Conservation (phyloP, 2,888 invertebrate species). For the Drosophila algonquin region DNA sequence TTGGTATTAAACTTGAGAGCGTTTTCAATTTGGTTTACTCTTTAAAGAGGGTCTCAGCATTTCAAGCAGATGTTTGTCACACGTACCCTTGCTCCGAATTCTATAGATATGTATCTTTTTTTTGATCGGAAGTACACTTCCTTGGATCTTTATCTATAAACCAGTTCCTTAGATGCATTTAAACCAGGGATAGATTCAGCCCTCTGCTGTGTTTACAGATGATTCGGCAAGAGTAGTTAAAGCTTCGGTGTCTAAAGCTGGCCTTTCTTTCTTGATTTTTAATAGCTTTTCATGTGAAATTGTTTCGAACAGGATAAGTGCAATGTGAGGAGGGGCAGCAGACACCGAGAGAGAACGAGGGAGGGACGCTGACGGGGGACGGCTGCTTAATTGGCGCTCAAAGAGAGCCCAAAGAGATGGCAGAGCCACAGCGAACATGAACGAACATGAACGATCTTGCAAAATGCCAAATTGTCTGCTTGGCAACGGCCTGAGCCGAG, state of each 20-base stretch:
- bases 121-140: not conserved
- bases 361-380: not conserved
- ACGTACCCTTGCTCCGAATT: not conserved
- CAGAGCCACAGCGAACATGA: not conserved
- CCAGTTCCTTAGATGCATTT: too few relatives aligned
- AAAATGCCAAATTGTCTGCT: constrained; percentile 55
- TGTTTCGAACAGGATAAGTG: constrained; percentile 67
- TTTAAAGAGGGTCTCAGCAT: not conserved
- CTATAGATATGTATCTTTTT: not conserved
- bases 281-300: constrained; percentile 77
- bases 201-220: not conserved
- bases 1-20: constrained; percentile 71
- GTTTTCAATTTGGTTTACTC: constrained; percentile 42
- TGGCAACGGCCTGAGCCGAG: constrained; percentile 16
- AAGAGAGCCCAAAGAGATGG: constrained; percentile 38
- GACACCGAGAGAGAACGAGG: not conserved
- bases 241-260: not conserved
- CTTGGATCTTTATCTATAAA: not conserved
- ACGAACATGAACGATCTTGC: constrained; percentile 31
- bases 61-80: not conserved
- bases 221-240: not conserved
- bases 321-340: constrained; percentile 51
- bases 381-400: constrained; percentile 56
- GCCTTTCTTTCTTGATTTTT: constrained; percentile 34
- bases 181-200: too few relatives aligned